Evolutionary conservation across 2,888 invertebrate species (phyloP), one percentile per base, ranked within the genome.

Genomic region (Philopedon plagiatum): DNA sequence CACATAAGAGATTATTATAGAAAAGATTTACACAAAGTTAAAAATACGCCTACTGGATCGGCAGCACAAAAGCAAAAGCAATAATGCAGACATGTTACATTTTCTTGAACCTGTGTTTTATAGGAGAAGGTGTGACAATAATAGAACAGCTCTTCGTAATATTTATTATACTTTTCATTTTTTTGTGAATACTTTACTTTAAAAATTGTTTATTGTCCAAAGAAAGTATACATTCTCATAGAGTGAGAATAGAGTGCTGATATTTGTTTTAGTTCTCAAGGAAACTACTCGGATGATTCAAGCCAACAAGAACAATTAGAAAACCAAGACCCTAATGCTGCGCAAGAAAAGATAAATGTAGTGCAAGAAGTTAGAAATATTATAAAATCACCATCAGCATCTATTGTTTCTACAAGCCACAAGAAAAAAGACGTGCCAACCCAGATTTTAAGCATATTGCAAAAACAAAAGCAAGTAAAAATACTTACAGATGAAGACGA

Each of bases 381-480:
- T 9, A 9, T 37, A 37, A 2, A 37, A 37, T 15, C 18, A 13
- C 15, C 19, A 37, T 37, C 34, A 37, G 9, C 11, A 37, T 37
- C 34, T 9, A 37, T 11, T 37, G 8, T 11, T 9, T 15, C 46
- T 46, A 11, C 46, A 18, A 7, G 11, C 8, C 18, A 11, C 5
- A 46, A 18, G 15, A 46, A 46, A 19, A 7, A 46, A 46, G 46
- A 46, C 18, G 15, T 46, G 7, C 46, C 46, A 9, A 46, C 13
- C 41, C 41, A 41, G 9, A 41, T 41, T 5, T 5, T 41, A 4
- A 41, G 5, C 9, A 41, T 41, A n/a, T 11, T 41, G 11, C 41
- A 41, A 41, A 76, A 67, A 34, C 32, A 51, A 32, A 51, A 13
- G n/a, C 32, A 63, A 63, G 21, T 29, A 63, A 21, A 63, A 51